Conservation (phyloP, 2,888 invertebrate species). For the Drosophila pseudotakahashii region DNA sequence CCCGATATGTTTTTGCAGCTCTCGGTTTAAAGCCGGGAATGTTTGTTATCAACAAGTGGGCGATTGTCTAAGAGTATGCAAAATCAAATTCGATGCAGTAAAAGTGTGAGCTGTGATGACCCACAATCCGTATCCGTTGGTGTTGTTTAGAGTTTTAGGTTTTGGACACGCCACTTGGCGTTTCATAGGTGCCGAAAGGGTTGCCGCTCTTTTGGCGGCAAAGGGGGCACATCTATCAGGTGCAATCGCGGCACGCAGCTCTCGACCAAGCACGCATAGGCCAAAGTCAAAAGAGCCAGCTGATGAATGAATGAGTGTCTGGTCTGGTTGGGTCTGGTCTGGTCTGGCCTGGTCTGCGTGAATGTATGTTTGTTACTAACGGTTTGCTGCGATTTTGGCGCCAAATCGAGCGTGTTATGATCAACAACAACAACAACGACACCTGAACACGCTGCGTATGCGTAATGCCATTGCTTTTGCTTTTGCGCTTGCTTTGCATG, state of each 20-base stretch:
- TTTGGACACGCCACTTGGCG: slow-evolving; percentile 76
- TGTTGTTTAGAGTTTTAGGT: slow-evolving; percentile 41
- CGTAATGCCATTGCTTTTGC: slow-evolving; percentile 55
- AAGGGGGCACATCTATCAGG: slow-evolving; percentile 28
- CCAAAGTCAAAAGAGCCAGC: slow-evolving; percentile 39
- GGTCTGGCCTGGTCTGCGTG: slow-evolving; percentile 36
- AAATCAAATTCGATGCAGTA: slow-evolving; percentile 54
- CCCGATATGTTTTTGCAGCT: background rate
- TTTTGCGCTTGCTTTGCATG: slow-evolving; percentile 58
- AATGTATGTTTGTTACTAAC: slow-evolving; percentile 30
- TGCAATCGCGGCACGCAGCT: slow-evolving; percentile 67
- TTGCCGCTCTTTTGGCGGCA: slow-evolving; percentile 6
- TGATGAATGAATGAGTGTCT: slow-evolving; percentile 68
- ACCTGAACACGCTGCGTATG: slow-evolving; percentile 66
- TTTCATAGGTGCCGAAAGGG: slow-evolving; percentile 54
- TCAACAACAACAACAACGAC: slow-evolving; percentile 48
- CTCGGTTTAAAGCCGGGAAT: background rate
- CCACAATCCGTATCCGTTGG: slow-evolving; percentile 36
- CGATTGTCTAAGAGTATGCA: slow-evolving; percentile 20
- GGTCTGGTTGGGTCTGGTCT: slow-evolving; percentile 34
- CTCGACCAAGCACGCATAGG: slow-evolving; percentile 67
- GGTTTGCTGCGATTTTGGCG: slow-evolving; percentile 69
- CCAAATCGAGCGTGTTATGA: slow-evolving; percentile 71
- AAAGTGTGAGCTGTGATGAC: slow-evolving; percentile 71
- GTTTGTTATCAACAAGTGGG: slow-evolving; percentile 29